Evolutionary conservation across 2,888 invertebrate genomes (phyloP).

Genomic region (Hoplodrina ambigua): DNA sequence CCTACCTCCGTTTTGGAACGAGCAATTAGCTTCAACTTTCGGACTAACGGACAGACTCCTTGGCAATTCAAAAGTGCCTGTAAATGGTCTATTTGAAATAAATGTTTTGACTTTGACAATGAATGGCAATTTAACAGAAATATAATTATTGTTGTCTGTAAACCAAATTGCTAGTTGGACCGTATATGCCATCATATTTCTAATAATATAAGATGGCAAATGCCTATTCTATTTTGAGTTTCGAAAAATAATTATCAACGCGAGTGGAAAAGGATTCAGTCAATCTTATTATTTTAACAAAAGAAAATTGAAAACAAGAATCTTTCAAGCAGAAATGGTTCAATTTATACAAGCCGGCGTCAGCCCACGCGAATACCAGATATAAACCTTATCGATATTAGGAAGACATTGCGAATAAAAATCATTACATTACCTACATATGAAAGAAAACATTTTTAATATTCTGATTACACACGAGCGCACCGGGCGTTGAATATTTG

Average conservation of each 20-base stretch:
- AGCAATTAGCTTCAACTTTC: too few relatives aligned
- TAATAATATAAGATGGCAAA: background rate
- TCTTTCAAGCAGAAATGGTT: background rate
- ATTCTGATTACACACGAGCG: conserved; percentile 73
- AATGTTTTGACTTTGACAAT: too few relatives aligned
- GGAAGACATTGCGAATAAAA: conserved; percentile 45
- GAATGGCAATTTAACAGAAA: too few relatives aligned
- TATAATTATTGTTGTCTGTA: too few relatives aligned
- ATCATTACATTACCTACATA: conserved; percentile 62
- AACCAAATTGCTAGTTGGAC: too few relatives aligned
- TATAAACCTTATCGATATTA: conserved; percentile 39
- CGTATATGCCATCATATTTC: too few relatives aligned
- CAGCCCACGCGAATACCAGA: conserved; percentile 19
- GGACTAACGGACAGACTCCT: too few relatives aligned
- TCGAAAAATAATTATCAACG: conserved; percentile 6
- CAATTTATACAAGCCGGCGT: conserved; percentile 6
- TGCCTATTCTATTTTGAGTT: background rate
- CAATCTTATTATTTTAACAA: conserved; percentile 8
- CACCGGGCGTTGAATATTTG: conserved; percentile 72
- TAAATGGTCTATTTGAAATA: too few relatives aligned
- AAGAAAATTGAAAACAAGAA: conserved; percentile 7
- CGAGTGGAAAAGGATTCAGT: background rate
- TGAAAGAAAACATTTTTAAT: conserved; percentile 78
- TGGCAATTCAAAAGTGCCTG: too few relatives aligned
- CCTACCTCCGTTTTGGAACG: too few relatives aligned